Conservation (phyloP, 1,140 invertebrate species). For the Drosophila carrolli region DNA sequence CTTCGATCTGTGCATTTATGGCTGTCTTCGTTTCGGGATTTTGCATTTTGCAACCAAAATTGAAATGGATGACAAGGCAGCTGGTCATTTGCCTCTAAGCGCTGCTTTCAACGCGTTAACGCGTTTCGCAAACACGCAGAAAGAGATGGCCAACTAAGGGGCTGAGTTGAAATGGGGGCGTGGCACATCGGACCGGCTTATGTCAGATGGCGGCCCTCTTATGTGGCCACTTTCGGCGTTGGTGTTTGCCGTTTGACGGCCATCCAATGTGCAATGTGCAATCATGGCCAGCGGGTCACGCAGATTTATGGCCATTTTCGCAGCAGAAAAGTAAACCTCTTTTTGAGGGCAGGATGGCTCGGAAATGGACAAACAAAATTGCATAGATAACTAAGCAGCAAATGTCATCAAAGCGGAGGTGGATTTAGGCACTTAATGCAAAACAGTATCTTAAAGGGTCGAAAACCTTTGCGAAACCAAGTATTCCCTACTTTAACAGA, state of each 20-base stretch:
- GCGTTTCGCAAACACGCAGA: conserved; percentile 39
- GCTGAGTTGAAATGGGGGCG: not conserved
- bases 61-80: conserved; percentile 55
- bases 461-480: not conserved
- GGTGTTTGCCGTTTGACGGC: conserved; percentile 43
- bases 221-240: conserved; percentile 37
- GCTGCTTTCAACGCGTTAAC: conserved; percentile 69
- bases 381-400: conserved; percentile 26
- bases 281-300: conserved; percentile 28
- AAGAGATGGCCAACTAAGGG: not conserved
- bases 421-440: conserved; percentile 11
- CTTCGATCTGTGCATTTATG: conserved; percentile 6
- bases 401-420: not conserved
- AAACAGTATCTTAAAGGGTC: not conserved
- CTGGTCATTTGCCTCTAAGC: conserved; percentile 62
- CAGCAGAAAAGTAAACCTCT: not conserved
- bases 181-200: conserved; percentile 13
- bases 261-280: conserved; percentile 28
- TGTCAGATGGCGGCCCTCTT: conserved; percentile 36
- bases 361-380: conserved; percentile 26
- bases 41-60: conserved; percentile 41
- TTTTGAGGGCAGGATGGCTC: not conserved
- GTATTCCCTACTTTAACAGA: too few species aligned
- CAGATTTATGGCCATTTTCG: conserved; percentile 32
- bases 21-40: conserved; percentile 19